These are phyloP conservation scores for Ophion ventricosus DNA, from an alignment of 2,888 invertebrate genomes.

Conservation along the genomic window DNA sequence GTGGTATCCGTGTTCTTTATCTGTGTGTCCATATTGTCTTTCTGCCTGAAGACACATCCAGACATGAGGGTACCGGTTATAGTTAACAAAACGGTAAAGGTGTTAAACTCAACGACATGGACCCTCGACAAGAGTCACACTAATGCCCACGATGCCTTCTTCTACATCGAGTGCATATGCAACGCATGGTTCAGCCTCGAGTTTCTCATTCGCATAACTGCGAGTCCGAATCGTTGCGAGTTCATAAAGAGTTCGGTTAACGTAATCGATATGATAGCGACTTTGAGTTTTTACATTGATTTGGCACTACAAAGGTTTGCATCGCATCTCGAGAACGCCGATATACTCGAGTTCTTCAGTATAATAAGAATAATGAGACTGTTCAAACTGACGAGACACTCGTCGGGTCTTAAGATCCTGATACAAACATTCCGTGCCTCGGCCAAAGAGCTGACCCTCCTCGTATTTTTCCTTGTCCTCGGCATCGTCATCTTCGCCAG, in stretches of 20 bases:
- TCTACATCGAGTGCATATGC: slow-evolving; percentile 99
- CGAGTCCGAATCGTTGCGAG: slow-evolving; percentile 96
- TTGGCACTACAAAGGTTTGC: slow-evolving; percentile 95
- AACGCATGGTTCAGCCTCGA: slow-evolving; percentile 99
- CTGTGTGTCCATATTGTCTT: slow-evolving; percentile 99
- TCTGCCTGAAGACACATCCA: slow-evolving; percentile 99
- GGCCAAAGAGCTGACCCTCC: slow-evolving; percentile 96
- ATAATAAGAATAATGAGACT: slow-evolving; percentile 99
- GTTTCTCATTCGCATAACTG: slow-evolving; percentile 95
- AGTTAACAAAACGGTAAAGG: slow-evolving; percentile 90
- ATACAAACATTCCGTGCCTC: slow-evolving; percentile 99
- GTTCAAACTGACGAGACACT: slow-evolving; percentile 98
- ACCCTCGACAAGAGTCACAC: slow-evolving; percentile 95
- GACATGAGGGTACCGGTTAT: slow-evolving; percentile 97
- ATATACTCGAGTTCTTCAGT: slow-evolving; percentile 98
- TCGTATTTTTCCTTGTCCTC: slow-evolving; percentile 98
- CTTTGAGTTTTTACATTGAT: slow-evolving; percentile 99
- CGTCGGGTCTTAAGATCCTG: slow-evolving; percentile 98
- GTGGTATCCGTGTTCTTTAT: slow-evolving; percentile 99
- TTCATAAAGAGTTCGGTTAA: slow-evolving; percentile 98
- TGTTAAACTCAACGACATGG: slow-evolving; percentile 90
- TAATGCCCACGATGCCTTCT: slow-evolving; percentile 98
- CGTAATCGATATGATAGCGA: slow-evolving; percentile 99
- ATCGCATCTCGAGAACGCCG: slow-evolving; percentile 96
- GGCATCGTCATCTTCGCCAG: slow-evolving; percentile 98